phyloP scores from a whole-genome alignment of 2,888 invertebrate genomes.

The Chironomus riparius region DNA sequence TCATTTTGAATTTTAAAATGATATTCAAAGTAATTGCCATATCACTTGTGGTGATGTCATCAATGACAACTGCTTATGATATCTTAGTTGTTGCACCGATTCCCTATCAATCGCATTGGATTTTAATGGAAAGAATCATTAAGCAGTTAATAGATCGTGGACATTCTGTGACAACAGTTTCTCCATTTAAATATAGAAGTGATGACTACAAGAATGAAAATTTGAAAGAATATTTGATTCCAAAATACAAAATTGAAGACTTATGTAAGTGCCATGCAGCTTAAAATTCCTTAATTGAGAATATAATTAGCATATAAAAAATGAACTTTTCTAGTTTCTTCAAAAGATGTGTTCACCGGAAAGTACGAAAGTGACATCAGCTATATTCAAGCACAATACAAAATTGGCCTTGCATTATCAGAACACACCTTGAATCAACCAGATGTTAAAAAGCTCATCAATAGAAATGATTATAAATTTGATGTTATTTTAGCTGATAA shows the following conservation, averaged over 20 bases:
- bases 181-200: conserved; percentile 34
- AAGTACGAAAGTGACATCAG: conserved; percentile 38
- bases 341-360: conserved; percentile 37
- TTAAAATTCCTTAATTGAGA: background rate
- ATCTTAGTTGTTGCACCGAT: conserved; percentile 41
- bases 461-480: conserved; percentile 39
- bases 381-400: conserved; percentile 38
- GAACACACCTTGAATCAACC: conserved; percentile 37
- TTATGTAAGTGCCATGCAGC: conserved; percentile 23
- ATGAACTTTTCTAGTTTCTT: conserved; percentile 34
- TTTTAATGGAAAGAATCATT: conserved; percentile 40
- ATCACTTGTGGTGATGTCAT: conserved; percentile 5
- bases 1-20: background rate
- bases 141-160: conserved; percentile 42
- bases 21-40: background rate
- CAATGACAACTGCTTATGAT: conserved; percentile 29
- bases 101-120: conserved; percentile 41
- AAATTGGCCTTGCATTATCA: conserved; percentile 35
- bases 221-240: conserved; percentile 40
- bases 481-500: conserved; percentile 43
- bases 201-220: conserved; percentile 39
- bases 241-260: conserved; percentile 17
- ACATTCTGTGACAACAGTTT: conserved; percentile 38
- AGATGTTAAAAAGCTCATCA: conserved; percentile 36
- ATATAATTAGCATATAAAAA: no score